These are phyloP conservation scores for Syrmaticus mikado DNA, from an alignment of 2,113 vertebrate genomes.

Conservation along the genomic window DNA sequence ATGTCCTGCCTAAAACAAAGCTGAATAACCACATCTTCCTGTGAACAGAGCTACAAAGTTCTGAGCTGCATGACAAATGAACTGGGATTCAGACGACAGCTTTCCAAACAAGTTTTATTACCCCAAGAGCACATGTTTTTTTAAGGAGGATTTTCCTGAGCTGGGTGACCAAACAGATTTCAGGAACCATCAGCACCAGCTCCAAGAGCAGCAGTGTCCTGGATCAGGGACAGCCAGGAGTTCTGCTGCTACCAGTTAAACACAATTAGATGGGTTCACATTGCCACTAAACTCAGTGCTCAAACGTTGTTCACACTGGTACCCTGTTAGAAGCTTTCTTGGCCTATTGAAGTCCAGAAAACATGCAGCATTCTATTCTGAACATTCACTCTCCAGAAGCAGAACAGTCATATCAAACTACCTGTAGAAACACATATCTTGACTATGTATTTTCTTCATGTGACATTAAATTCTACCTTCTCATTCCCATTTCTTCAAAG, in stretches of 20 bases:
- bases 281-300: neutral
- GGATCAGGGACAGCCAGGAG: neutral
- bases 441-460: neutral
- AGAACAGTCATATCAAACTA: neutral
- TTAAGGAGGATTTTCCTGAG: neutral
- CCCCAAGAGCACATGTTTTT: neutral
- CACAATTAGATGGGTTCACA: neutral
- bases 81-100: neutral
- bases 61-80: neutral
- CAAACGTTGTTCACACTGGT: neutral
- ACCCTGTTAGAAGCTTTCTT: neutral
- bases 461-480: neutral
- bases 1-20: neutral
- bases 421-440: neutral
- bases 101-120: neutral
- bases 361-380: neutral
- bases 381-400: neutral
- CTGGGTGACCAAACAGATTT: neutral
- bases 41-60: neutral
- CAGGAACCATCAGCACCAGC: neutral
- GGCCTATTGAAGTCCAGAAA: neutral
- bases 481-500: neutral
- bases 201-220: neutral
- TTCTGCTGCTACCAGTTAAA: neutral
- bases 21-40: neutral